Evolutionary conservation across 2,113 vertebrate genomes (phyloP), one percentile per base, ranked within the genome.

Genomic region (Bambusicola thoracicus): DNA sequence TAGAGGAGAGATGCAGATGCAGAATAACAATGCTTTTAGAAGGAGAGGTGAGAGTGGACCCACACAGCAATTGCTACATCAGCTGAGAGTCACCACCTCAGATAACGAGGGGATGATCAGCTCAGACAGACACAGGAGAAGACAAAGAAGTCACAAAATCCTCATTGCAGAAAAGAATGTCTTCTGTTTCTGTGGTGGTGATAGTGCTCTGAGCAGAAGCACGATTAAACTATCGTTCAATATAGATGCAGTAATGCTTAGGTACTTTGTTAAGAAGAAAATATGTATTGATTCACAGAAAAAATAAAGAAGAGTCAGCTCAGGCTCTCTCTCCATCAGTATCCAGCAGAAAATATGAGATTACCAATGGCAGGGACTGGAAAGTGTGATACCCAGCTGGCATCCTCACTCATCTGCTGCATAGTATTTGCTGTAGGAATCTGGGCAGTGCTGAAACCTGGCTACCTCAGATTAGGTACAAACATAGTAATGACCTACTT

Each of bases 401-500:
- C 58, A n/a, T 58, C 70, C 55, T 77, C 34, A 34, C 59, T 77
- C 30, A 16, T 51, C 29, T 53, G 24, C 59, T 48, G 18, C 36
- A 9, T 25, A 24, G 14, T 38, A 62, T 74, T 89, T 89, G 73
- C 56, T 46, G 48, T 51, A 34, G 12, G 76, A 87, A 80, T 51
- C 46, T 55, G 72, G 41, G 27, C 44, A 78, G 41, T 2, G 1
- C 34, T 77, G 46, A 67, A 92, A 76, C 44, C 89, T 74, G 72
- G 41, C 41, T 85, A 70, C 46, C 29, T 75, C 77, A 70, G 53
- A 91, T 91, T 67, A 93, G 44, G 10, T 55, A 76, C 67, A 69
- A 77, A 85, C 55, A 63, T 17, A 91, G 51, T 67, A 67, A 82
- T 91, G 94, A 92, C 94, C 94, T 92, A 87, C 59, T 96, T 96